Conservation (phyloP, 2,797 vertebrate species). For the Hirundo rustica region DNA sequence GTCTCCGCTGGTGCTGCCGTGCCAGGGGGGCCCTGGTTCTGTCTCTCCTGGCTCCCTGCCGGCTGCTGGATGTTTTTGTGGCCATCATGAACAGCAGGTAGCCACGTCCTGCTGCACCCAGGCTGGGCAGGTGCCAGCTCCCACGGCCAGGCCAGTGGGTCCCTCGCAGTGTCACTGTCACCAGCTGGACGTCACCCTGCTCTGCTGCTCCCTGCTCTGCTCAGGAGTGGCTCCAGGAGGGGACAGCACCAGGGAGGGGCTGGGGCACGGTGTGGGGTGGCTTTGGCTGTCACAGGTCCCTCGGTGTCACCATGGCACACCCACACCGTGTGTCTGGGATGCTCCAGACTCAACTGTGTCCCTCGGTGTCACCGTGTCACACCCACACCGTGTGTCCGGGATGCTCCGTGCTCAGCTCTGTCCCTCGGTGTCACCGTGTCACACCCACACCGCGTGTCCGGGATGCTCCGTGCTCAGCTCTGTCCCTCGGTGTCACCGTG, state of each 20-base stretch:
- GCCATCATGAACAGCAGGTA: neutral
- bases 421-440: accelerated
- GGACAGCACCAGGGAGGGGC: neutral
- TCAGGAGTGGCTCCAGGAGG: neutral
- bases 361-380: accelerated
- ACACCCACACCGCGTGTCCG: accelerated
- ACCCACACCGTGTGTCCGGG: accelerated
- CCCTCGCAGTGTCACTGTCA: neutral
- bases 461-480: neutral
- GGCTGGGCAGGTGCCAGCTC: neutral
- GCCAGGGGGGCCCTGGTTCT: accelerated
- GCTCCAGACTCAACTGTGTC: accelerated
- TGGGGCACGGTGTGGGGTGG: accelerated
- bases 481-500: neutral
- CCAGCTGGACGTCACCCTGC: neutral
- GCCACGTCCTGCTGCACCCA: neutral
- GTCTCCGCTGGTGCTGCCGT: accelerated
- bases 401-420: accelerated
- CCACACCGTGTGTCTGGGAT: accelerated
- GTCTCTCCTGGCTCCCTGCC: neutral
- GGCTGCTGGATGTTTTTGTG: neutral
- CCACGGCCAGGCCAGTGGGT: neutral
- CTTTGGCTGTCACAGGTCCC: neutral
- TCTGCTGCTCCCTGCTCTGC: neutral
- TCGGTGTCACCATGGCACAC: accelerated